A percentile compares a stretch with the other conserved stretches of the same genome.
Conservation (phyloP, 2,797 vertebrate genomes). For the Pristis pectinata region DNA sequence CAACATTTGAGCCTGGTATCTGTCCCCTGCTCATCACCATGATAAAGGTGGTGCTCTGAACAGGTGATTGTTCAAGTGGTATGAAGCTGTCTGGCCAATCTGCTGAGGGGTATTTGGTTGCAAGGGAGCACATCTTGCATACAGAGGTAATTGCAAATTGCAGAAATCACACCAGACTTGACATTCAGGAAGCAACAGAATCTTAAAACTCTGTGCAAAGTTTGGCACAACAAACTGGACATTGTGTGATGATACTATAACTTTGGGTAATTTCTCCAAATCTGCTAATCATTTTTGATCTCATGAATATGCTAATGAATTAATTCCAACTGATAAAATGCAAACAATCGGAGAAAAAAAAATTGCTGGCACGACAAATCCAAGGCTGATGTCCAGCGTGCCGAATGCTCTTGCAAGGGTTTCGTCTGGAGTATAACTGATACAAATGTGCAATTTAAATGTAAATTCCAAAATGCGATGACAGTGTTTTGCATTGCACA, state of each 20-base stretch:
- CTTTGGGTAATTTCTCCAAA: not conserved
- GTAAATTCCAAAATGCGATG: not conserved
- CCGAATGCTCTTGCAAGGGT: not conserved
- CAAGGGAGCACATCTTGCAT: too few species aligned
- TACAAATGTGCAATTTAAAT: slow-evolving; percentile 25
- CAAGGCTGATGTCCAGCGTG: not conserved
- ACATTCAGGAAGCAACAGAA: not conserved
- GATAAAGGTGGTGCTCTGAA: not conserved
- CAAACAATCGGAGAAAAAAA: not conserved
- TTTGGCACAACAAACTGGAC: not conserved
- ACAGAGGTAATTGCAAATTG: too few species aligned
- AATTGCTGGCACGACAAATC: not conserved
- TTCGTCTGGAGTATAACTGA: slow-evolving; percentile 3
- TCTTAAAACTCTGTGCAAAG: not conserved
- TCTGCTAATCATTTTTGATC: not conserved
- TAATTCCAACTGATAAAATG: not conserved
- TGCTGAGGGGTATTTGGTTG: not conserved
- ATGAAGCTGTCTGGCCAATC: not conserved
- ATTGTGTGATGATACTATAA: not conserved
- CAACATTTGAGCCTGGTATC: too few species aligned
- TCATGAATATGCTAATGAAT: not conserved
- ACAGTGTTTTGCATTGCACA: not conserved
- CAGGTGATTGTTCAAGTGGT: not conserved
- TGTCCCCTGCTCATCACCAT: not conserved
- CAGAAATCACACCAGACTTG: not conserved